phyloP scores from a whole-genome alignment of 2,888 invertebrate genomes.

The Ditula angustiorana region DNA sequence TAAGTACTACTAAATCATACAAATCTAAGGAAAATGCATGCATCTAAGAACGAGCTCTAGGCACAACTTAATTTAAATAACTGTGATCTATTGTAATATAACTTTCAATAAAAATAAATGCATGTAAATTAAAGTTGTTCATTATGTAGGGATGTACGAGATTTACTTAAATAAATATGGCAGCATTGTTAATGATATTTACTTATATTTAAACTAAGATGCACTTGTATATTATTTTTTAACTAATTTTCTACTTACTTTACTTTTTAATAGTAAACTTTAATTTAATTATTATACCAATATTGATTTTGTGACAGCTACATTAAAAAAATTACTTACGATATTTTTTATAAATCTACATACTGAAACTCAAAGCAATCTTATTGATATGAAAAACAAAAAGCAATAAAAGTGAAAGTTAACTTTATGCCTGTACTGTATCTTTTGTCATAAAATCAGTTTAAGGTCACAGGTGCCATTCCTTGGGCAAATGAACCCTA shows the following conservation, averaged over 20 bases:
- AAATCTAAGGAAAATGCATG: conserved; percentile 48
- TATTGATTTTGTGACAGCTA: conserved; percentile 20
- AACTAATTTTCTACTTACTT: conserved; percentile 12
- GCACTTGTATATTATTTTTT: conserved; percentile 24
- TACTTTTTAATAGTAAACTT: conserved; percentile 19
- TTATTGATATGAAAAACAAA: too few species aligned
- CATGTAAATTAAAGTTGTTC: conserved; percentile 40
- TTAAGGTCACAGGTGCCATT: conserved; percentile 31
- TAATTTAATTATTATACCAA: conserved; percentile 12
- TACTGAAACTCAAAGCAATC: background rate
- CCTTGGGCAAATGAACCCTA: conserved; percentile 24
- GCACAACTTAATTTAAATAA: conserved; percentile 54
- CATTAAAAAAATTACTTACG: background rate
- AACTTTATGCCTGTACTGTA: background rate
- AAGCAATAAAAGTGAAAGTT: too few species aligned
- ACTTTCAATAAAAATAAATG: conserved; percentile 45
- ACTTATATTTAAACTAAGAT: conserved; percentile 8
- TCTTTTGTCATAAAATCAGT: conserved; percentile 15
- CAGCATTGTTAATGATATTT: conserved; percentile 31
- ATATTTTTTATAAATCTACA: conserved; percentile 11
- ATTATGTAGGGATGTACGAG: conserved; percentile 22
- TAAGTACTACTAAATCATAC: conserved; percentile 43
- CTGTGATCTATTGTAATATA: conserved; percentile 69
- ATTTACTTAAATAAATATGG: conserved; percentile 22
- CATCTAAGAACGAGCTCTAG: conserved; percentile 57